Evolutionary conservation across 1,140 invertebrate species (phyloP), one percentile per base, ranked within the genome.

Genomic region (Arctopsyche grandis): DNA sequence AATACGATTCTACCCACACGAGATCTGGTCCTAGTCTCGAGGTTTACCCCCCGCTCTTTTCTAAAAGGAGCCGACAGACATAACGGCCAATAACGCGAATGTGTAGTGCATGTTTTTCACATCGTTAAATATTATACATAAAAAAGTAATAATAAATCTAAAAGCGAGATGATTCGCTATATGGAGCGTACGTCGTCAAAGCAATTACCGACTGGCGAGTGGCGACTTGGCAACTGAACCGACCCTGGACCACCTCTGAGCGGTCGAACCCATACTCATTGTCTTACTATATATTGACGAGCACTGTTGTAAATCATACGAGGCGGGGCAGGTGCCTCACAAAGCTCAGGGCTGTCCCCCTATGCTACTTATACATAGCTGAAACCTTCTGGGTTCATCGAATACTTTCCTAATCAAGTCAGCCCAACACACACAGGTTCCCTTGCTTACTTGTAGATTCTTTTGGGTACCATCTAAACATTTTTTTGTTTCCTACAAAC

Each of bases 301-400:
- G 69, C 12, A 22, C 43, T 29, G 43, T 52, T 44, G 69, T 71
- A 71, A 71, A 71, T 71, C 69, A 71, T 71, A 66, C 9, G 63
- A 24, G 19, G 24, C 10, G 48, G 29, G 48, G 43, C 69, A 52
- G 46, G 69, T 46, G 69, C 43, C 43, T 52, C n/a, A n/a, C 9
- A 5, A 19, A n/a, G 10, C 24, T 12, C 69, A 71, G 69, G 69
- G 69, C 12, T 71, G 69, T 9, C 26, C 38, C 24, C 24, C 24
- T 10, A 7, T 60, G 7, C 9, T 19, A 60, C 7, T n/a, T 7
- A 60, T 3, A 9, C 56, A 21, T 19, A 19, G 56, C 16, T 19
- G 19, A 19, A 21, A 5, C 48, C 16, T 52, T n/a, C n/a, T n/a
- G n/a, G n/a, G n/a, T n/a, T n/a, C n/a, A n/a, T n/a, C n/a, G n/a